Percentiles rank a stretch among this genome's conserved stretches.
These are phyloP conservation scores for Drosophila nannoptera DNA, from an alignment of 1,140 invertebrate species.

Conservation along the genomic window DNA sequence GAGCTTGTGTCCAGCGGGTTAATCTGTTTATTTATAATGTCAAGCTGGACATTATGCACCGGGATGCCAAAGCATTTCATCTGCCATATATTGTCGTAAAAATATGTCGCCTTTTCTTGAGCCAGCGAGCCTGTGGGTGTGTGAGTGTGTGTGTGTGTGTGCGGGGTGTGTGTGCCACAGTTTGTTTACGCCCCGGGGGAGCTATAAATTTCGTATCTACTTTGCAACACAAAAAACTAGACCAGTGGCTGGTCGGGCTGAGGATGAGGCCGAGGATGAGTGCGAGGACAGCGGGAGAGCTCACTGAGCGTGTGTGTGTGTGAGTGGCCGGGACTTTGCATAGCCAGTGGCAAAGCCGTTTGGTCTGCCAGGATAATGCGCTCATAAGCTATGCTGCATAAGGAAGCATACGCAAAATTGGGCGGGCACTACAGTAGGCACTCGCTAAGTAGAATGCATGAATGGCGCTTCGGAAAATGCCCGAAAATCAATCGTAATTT, in stretches of 20 bases:
- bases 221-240: conserved; percentile 72
- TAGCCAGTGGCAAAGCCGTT: neutral
- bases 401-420: neutral
- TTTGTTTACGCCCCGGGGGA: conserved; percentile 76
- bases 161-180: conserved; percentile 54
- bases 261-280: conserved; percentile 3
- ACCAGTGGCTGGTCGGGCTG: conserved; percentile 27
- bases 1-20: conserved; percentile 41
- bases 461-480: neutral
- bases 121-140: too few species aligned
- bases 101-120: conserved; percentile 67
- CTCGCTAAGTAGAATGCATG: neutral
- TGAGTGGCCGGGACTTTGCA: conserved; percentile 3
- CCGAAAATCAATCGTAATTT: too few species aligned
- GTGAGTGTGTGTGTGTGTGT: conserved; percentile 4
- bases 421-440: neutral
- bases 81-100: conserved; percentile 76
- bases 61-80: conserved; percentile 60
- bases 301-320: neutral
- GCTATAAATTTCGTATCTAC: conserved; percentile 79
- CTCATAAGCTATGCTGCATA: neutral
- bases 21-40: conserved; percentile 77
- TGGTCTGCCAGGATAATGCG: neutral
- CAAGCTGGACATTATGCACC: conserved; percentile 64
- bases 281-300: neutral